Percentiles rank a stretch among this genome's conserved stretches.
phyloP scores from a whole-genome alignment of 2,113 vertebrate genomes.

The Cervus canadensis region DNA sequence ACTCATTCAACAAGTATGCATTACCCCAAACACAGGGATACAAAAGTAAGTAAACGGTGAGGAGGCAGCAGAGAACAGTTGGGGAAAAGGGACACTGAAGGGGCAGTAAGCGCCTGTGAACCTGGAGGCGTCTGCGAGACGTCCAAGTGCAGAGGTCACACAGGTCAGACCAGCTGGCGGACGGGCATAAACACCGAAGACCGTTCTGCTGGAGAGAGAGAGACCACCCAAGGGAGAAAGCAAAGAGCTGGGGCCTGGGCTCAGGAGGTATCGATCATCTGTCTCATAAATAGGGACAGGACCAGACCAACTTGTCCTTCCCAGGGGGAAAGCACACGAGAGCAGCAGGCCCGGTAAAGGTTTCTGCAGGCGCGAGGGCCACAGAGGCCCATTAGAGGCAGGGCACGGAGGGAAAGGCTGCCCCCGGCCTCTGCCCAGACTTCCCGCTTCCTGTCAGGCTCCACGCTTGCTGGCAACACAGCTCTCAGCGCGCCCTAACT shows the following conservation, averaged over 20 bases:
- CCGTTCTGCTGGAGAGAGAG: background rate
- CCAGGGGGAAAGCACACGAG: no score
- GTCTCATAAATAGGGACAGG: background rate
- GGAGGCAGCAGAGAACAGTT: background rate
- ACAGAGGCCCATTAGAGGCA: accelerated
- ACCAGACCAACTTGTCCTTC: background rate
- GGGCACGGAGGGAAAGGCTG: accelerated
- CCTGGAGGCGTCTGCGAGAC: background rate
- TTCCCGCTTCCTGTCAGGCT: background rate
- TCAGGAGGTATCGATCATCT: background rate
- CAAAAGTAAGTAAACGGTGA: background rate
- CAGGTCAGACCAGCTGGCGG: background rate
- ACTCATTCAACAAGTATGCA: background rate
- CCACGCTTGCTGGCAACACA: background rate
- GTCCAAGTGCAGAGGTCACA: accelerated
- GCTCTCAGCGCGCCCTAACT: background rate
- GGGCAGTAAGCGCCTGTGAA: no score
- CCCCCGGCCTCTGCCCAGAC: background rate
- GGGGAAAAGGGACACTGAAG: background rate
- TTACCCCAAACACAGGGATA: background rate
- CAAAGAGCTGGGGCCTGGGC: background rate
- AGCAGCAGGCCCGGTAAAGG: accelerated
- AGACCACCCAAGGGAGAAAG: background rate
- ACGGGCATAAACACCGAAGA: background rate
- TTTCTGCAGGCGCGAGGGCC: background rate